A percentile compares a stretch with the other conserved stretches of the same genome.
These are phyloP conservation scores for Lagenorhynchus albirostris DNA, from an alignment of 2,113 vertebrate genomes.

Conservation along the genomic window DNA sequence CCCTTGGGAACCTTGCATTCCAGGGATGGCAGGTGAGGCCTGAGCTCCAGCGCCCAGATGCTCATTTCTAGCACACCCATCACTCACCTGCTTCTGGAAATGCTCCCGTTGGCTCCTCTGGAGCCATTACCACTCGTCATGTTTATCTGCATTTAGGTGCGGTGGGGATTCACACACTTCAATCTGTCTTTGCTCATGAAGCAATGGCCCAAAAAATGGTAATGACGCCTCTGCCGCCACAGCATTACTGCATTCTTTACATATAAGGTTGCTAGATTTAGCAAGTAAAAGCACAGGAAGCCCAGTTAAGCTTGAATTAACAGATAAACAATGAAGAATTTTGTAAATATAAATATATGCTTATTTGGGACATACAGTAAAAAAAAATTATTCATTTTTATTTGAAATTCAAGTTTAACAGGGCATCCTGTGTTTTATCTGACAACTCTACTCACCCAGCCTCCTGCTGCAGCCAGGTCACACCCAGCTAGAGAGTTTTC, in stretches of 20 bases:
- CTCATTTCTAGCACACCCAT: background rate
- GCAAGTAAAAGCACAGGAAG: background rate
- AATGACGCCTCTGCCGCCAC: slow-evolving; percentile 56
- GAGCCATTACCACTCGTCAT: slow-evolving; percentile 58
- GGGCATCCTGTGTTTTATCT: background rate
- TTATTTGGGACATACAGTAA: background rate
- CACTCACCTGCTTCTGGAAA: slow-evolving; percentile 48
- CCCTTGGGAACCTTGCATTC: background rate
- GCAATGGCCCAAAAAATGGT: slow-evolving; percentile 77
- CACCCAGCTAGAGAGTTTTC: background rate
- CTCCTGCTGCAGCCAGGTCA: background rate
- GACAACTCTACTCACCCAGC: background rate
- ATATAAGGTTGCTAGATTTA: background rate
- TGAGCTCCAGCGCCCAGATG: background rate
- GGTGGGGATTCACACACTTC: slow-evolving; percentile 45
- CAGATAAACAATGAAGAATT: background rate
- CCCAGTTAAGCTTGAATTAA: background rate
- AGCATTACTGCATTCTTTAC: background rate
- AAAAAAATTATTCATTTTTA: background rate
- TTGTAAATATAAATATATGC: background rate
- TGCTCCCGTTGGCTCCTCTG: background rate
- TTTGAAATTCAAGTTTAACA: background rate
- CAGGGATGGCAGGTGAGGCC: background rate
- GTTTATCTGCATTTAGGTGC: slow-evolving; percentile 72
- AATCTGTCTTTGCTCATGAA: slow-evolving; percentile 73